Evolutionary conservation across 2,797 vertebrate species (phyloP).

Genomic region (Meda fulgida): DNA sequence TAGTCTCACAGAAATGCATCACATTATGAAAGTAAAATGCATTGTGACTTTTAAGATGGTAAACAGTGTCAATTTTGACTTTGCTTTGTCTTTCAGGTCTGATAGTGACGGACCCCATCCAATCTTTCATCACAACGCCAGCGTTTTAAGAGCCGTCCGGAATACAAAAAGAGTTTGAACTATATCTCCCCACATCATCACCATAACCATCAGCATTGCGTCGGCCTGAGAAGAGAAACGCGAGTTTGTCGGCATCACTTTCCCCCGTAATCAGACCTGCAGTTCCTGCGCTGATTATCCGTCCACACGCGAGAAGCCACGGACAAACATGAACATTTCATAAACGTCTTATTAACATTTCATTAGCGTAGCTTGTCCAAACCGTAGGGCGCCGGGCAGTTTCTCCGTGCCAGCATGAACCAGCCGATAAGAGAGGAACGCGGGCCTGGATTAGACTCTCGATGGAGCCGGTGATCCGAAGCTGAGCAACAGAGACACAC

Average conservation of each 20-base stretch:
- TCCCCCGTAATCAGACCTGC: constrained; percentile 19
- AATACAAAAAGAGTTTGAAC: background rate
- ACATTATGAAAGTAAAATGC: background rate
- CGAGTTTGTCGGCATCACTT: background rate
- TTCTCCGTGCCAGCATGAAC: background rate
- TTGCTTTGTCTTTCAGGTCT: background rate
- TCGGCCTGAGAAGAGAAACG: background rate
- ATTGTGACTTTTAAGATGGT: background rate
- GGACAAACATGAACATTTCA: constrained; percentile 37
- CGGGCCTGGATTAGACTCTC: constrained; percentile 17
- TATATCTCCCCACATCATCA: background rate
- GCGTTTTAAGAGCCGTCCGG: background rate
- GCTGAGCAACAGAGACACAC: background rate
- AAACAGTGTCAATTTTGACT: constrained; percentile 5
- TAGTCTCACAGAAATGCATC: background rate
- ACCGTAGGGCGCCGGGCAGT: background rate
- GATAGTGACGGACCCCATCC: background rate
- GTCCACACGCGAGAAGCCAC: constrained; percentile 1
- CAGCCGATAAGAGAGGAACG: constrained; percentile 8
- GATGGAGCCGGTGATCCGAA: constrained; percentile 6
- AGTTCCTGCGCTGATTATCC: constrained; percentile 23
- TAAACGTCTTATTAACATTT: constrained; percentile 37
- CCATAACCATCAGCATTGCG: constrained; percentile 8
- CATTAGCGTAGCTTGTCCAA: constrained; percentile 38
- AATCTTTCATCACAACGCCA: background rate